These are phyloP conservation scores for Cantharis flavilabris DNA, from an alignment of 2,888 invertebrate genomes.

Conservation along the genomic window DNA sequence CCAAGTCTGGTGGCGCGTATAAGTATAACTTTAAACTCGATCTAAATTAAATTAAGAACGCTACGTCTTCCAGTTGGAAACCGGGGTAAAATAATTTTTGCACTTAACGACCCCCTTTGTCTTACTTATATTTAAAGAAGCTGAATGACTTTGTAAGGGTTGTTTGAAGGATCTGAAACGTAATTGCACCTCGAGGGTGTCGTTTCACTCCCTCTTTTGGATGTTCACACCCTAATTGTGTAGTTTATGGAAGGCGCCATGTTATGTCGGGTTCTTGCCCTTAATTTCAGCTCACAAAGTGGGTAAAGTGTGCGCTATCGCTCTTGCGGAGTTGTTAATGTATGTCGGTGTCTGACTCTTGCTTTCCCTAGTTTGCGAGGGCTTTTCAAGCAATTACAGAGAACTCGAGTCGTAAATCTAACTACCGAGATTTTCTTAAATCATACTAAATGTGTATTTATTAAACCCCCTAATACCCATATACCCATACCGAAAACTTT, in stretches of 20 bases:
- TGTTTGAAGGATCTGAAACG: slow-evolving; percentile 47
- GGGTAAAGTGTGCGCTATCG: slow-evolving; percentile 41
- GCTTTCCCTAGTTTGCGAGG: slow-evolving; percentile 3
- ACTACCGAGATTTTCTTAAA: slow-evolving; percentile 7
- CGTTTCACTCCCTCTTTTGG: slow-evolving; percentile 37
- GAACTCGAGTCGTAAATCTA: slow-evolving; percentile 5
- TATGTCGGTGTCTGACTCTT: slow-evolving; percentile 19
- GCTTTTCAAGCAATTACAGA: slow-evolving; percentile 16
- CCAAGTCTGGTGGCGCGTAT: slow-evolving; percentile 25
- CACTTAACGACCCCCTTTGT: slow-evolving; percentile 51
- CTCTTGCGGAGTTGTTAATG: slow-evolving; percentile 31
- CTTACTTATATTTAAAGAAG: slow-evolving; percentile 45
- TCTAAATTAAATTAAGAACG: slow-evolving; percentile 33
- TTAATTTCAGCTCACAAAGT: slow-evolving; percentile 43
- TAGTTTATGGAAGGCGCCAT: slow-evolving; percentile 50
- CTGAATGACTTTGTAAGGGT: slow-evolving; percentile 48
- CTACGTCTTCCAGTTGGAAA: slow-evolving; percentile 35
- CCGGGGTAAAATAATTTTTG: slow-evolving; percentile 48
- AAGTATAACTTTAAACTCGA: slow-evolving; percentile 30
- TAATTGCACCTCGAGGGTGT: slow-evolving; percentile 53
- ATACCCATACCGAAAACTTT: not conserved
- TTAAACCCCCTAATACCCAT: too few relatives aligned
- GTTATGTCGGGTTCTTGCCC: slow-evolving; percentile 40
- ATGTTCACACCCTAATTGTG: slow-evolving; percentile 52
- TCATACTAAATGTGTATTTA: not conserved